Base-by-base conservation (phyloP, 2,113 vertebrate species). In the Chinchilla lanigera region DNA sequence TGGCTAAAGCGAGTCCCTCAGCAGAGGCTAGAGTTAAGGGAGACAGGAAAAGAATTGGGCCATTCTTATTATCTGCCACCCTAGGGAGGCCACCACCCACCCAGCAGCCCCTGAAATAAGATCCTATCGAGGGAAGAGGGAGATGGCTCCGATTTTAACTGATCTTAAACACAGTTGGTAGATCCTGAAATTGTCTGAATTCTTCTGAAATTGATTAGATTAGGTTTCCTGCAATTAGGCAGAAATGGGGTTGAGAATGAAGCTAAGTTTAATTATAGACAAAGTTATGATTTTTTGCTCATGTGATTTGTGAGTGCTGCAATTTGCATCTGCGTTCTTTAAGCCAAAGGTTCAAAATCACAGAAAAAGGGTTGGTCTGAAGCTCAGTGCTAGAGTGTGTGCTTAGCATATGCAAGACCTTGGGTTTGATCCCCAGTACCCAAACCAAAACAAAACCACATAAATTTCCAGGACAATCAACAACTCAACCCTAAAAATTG, bases 31-130 rank as follows among this genome's bases (percentile, higher is more conserved):
- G 60, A 50, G 71, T 13, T 22, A 50, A 58, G 13, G 50, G 8
- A 33, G 16, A 7, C 1, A 0, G 17, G 26, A 0, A 7, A 35
- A 73, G 61, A 73, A 50, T 0, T 19, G 20, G n/a, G 38, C 1
- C 26, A 16, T 19, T 17, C 58, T 24, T 67, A 41, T 6, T 20
- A 28, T 7, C 50, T 50, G 17, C 60, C 71, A 30, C 9, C 33
- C 35, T 13, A 10, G 8, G 17, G 2, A 73, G 44, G 38, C 33
- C 67, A 24, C 20, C 14, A 22, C 1, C 3, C 5, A 60, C 52
- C 54, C 47, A 69, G 33, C 1, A 44, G 52, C 30, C 35, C 52
- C 19, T 38, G 24, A 22, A 60, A 77, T 3, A 50, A 93, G 89
- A 67, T 4, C 11, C 73, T 50, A 33, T 52, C 5, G 5, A 47